A percentile compares a stretch with the other conserved stretches of the same genome.
phyloP scores from a whole-genome alignment of 2,888 invertebrate genomes.

The Tetanocera ferruginea region DNA sequence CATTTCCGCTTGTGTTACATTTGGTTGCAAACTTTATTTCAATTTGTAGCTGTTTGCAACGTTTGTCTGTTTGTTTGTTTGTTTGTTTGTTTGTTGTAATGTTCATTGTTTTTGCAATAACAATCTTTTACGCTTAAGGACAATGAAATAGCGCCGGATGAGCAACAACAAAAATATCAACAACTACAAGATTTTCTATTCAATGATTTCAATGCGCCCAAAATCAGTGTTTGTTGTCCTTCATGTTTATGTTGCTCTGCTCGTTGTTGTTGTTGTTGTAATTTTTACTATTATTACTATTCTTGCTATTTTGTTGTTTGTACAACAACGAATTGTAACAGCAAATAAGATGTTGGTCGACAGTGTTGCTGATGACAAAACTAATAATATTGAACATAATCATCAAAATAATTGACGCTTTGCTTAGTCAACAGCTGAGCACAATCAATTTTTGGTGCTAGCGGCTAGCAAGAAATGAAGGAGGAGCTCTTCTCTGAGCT shows the following conservation, averaged over 20 bases:
- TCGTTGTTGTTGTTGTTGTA: not conserved
- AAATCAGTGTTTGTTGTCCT: not conserved
- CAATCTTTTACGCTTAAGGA: not conserved
- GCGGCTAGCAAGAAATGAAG: too few relatives aligned
- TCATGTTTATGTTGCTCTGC: not conserved
- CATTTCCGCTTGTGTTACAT: not conserved
- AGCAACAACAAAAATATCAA: not conserved
- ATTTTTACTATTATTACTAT: not conserved
- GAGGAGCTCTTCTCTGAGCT: not conserved
- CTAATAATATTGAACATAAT: not conserved
- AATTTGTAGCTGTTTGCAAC: not conserved
- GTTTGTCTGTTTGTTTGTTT: not conserved
- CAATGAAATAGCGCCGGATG: not conserved
- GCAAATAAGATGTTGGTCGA: too few relatives aligned
- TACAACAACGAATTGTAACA: too few relatives aligned
- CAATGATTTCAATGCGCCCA: not conserved
- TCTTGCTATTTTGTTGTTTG: too few relatives aligned
- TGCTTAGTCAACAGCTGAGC: not conserved
- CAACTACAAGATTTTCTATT: not conserved
- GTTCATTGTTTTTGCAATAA: constrained; percentile 6
- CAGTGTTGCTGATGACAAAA: not conserved
- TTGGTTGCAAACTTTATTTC: not conserved
- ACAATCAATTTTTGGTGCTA: not conserved
- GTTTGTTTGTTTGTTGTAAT: too few relatives aligned
- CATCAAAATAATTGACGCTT: not conserved